Base-by-base conservation (phyloP, 2,113 vertebrate species). In the Ciconia stormi region DNA sequence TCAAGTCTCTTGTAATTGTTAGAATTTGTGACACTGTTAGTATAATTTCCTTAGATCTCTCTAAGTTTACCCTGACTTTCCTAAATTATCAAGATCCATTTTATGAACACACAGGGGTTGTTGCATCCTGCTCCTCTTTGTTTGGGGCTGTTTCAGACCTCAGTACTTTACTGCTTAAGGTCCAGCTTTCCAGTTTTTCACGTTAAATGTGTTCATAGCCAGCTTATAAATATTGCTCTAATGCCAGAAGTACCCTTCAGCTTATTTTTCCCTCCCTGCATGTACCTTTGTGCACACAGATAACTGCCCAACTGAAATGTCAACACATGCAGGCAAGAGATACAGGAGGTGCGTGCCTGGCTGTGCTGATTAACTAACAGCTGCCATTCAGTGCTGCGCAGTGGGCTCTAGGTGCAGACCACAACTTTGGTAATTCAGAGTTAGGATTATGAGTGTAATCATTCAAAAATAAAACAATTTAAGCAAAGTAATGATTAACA, bases 371-470 rank as follows among this genome's bases (percentile, higher is more conserved):
- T 2, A 61, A 58, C 66, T 3, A 8, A 16, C 77, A 25, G 77
- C 25, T 6, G 36, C 55, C 3, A 2, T 18, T 22, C 34, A 2
- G 23, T 7, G 25, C 67, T 11, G 15, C 1, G 1, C 52, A 1
- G 13, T 0, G 8, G 29, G 30, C 50, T 53, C 50, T 5, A 7
- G 8, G 30, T 52, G 74, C 62, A 36, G 30, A 38, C 27, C 44
- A 12, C 59, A 21, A 0, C 46, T n/a, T 16, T 3, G 27, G 56
- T 32, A 46, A 70, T 36, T 30, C 32, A 7, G 36, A 59, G 34
- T 22, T 55, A 65, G 56, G 10, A 36, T 47, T 26, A 19, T 9
- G 13, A 82, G 52, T 13, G 34, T 5, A 29, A 50, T 18, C 9
- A 19, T 18, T 46, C n/a, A 63, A 52, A 92, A 71, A 13, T 4